Percentiles rank a stretch among this genome's conserved stretches.
phyloP scores from a whole-genome alignment of 2,113 vertebrate genomes.

The Thomomys bottae region DNA sequence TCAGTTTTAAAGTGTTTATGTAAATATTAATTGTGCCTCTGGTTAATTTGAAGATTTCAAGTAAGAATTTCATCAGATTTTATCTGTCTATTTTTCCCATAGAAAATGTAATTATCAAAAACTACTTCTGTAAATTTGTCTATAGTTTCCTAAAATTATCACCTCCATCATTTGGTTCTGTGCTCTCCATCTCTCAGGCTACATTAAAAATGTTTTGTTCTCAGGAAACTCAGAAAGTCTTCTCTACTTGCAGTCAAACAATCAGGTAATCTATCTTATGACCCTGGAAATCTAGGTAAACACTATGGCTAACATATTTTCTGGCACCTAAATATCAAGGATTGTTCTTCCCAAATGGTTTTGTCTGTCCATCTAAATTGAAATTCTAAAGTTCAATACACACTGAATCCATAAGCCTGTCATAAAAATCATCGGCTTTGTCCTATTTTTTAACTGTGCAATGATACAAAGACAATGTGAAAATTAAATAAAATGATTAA shows the following conservation, averaged over 20 bases:
- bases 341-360: conserved; percentile 11
- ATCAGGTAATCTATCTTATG: neutral
- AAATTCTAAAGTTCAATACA: conserved; percentile 10
- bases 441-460: neutral
- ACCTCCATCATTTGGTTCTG: neutral
- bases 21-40: conserved; percentile 42
- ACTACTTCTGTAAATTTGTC: neutral
- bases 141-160: neutral
- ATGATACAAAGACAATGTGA: neutral
- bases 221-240: neutral
- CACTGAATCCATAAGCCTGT: conserved; percentile 29
- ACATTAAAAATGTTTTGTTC: conserved; percentile 17
- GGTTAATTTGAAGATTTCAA: conserved; percentile 66
- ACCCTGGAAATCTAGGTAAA: conserved; percentile 43
- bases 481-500: neutral
- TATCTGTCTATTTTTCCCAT: neutral
- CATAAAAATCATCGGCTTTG: conserved; percentile 20
- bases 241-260: conserved; percentile 16
- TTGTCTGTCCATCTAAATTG: neutral
- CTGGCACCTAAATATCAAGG: neutral
- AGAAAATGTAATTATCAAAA: conserved; percentile 1
- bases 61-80: conserved; percentile 63
- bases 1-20: conserved; percentile 51
- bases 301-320: conserved; percentile 7
- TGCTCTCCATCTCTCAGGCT: too few species aligned